Evolutionary conservation across 2,113 vertebrate species (phyloP), one percentile per base, ranked within the genome.

Genomic region (Solea senegalensis): DNA sequence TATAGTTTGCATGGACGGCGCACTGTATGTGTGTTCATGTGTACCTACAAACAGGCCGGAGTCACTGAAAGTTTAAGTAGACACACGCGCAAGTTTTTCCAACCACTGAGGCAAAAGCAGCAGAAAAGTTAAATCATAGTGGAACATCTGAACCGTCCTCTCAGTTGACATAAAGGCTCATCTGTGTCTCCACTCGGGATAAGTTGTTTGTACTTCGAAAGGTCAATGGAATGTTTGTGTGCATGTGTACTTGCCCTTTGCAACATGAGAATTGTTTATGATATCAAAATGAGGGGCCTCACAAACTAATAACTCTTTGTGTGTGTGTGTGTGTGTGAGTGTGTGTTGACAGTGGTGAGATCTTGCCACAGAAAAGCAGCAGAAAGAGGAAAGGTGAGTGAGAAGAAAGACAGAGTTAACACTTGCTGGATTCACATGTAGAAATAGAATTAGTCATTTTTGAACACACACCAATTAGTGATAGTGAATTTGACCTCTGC

Each of bases 131-230:
- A 72, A 86, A 81, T 84, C 86, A 74, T 14, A n/a, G 65, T 44
- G 73, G 72, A 88, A 89, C 62, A 78, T 89, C 78, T 86, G 76
- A 87, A 60, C 76, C 15, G 10, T 72, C n/a, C 51, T 56, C 55
- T 65, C 64, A 43, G 78, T 58, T 44, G 45, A 72, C 82, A 45
- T 66, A 83, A 78, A 71, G 75, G 64, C 43, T 49, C 57, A 65
- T 61, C 59, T 84, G 72, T 73, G 73, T 39, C 64, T 76, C 41
- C 48, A 21, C 5, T 43, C 56, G 60, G n/a, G 44, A 28, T 9
- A 12, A 68, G 10, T 11, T 10, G 3, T 62, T 60, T 40, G 26
- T 45, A 46, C 39, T 41, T 3, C 34, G 28, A 59, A 21, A 75
- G 49, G 26, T 12, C 41, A 69, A 15, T 64, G 40, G 68, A 54